Conservation (phyloP, 1,140 invertebrate genomes). For the Scaptomyza pallida region DNA sequence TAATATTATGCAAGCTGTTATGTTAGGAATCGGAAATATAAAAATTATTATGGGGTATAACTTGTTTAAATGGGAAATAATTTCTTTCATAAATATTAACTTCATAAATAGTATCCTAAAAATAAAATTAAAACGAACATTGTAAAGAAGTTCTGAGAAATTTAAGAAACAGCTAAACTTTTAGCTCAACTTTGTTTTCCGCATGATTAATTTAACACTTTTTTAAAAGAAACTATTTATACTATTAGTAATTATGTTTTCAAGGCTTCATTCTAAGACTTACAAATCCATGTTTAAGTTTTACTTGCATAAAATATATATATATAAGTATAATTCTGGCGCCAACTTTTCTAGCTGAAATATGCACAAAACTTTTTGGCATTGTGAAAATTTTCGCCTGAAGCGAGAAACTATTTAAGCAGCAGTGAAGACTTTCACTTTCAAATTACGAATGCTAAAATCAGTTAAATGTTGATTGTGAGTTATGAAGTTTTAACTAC, state of each 20-base stretch:
- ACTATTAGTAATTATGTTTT: not conserved
- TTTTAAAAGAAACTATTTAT: too few relatives aligned
- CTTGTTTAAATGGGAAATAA: too few relatives aligned
- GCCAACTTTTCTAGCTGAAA: conserved; percentile 8
- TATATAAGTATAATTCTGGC: too few relatives aligned
- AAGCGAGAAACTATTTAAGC: too few relatives aligned
- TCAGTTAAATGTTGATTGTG: conserved; percentile 15
- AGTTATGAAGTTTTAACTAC: conserved; percentile 24
- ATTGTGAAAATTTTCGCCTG: not conserved
- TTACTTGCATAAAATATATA: too few relatives aligned
- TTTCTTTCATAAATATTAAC: too few relatives aligned
- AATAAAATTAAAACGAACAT: too few relatives aligned
- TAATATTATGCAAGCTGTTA: conserved; percentile 35
- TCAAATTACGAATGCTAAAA: conserved; percentile 22
- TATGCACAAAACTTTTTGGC: conserved; percentile 18
- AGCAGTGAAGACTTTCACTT: conserved; percentile 3
- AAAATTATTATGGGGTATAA: too few relatives aligned
- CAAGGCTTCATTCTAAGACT: conserved; percentile 8
- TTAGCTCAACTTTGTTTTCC: too few relatives aligned
- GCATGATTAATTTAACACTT: too few relatives aligned
- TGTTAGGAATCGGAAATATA: not conserved
- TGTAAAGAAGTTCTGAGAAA: not conserved
- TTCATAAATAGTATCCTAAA: too few relatives aligned
- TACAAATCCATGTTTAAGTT: conserved; percentile 1
- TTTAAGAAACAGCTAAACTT: too few relatives aligned